These are phyloP conservation scores for Protaetia brevitarsis DNA, from an alignment of 1,140 invertebrate species.

Conservation along the genomic window DNA sequence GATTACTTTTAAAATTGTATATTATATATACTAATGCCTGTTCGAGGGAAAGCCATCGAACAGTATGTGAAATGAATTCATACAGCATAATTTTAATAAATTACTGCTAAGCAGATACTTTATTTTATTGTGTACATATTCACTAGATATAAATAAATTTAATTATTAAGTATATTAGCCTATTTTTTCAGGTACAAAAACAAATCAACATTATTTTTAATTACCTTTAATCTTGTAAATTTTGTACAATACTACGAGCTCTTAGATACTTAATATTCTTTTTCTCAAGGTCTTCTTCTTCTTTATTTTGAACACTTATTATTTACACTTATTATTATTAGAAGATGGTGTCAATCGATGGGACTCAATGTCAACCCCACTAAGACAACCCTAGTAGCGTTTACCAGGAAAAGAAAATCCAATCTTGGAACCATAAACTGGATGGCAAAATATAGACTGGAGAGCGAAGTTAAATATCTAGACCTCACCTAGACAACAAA, in stretches of 20 bases:
- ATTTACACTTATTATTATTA: no score
- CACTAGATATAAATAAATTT: slow-evolving; percentile 42
- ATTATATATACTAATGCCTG: slow-evolving; percentile 18
- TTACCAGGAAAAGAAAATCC: no score
- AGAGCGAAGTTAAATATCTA: no score
- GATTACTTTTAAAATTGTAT: slow-evolving; percentile 21
- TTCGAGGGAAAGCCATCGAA: slow-evolving; percentile 3
- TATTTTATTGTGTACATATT: slow-evolving; percentile 47
- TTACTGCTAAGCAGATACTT: slow-evolving; percentile 43
- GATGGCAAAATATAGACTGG: no score
- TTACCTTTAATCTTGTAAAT: slow-evolving; percentile 40
- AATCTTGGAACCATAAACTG: no score
- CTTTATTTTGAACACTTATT: slow-evolving; percentile 54
- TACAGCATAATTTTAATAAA: slow-evolving; percentile 25
- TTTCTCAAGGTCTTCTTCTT: slow-evolving; percentile 43
- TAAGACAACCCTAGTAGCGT: no score
- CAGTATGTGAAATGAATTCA: slow-evolving; percentile 20
- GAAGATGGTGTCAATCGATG: no score
- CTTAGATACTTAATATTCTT: slow-evolving; percentile 38
- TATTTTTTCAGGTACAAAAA: slow-evolving; percentile 6
- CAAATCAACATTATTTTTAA: no score
- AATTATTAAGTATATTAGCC: slow-evolving; percentile 23
- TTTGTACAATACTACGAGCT: slow-evolving; percentile 41
- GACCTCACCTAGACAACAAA: no score
- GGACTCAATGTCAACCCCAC: no score